Evolutionary conservation across 2,113 vertebrate species (phyloP), one percentile per base, ranked within the genome.

Genomic region (Calidris pygmaea): DNA sequence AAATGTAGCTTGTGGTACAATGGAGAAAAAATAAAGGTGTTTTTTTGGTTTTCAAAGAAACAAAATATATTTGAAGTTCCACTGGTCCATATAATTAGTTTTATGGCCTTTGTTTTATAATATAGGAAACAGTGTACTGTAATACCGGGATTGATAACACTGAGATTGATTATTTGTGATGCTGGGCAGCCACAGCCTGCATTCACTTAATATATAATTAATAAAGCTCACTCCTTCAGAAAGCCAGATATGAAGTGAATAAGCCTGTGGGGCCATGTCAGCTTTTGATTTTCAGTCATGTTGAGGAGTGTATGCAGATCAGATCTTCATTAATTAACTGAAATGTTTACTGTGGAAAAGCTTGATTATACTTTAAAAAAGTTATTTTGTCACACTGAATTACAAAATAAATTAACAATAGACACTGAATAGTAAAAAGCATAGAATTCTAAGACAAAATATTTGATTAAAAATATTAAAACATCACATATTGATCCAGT

Each of bases 261-360:
- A 85, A 93, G 30, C 21, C 53, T 82, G 78, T 56, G 27, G 13
- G 34, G 21, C 23, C 22, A 65, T 58, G 35, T 37, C 53, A 90
- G 30, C 14, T 79, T 94, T 85, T 73, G 39, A 90, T 82, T 90
- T 94, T 89, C 47, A 58, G 41, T 58, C 55, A 45, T 47, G 16
- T 67, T 82, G 47, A 94, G 14, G 43, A 85, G 4, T 35, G 5
- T 76, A 79, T 60, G 48, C 21, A 87, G 35, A 85, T 68, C 43
- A 77, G 13, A 3, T 75, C 35, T 79, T 79, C 45, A 65, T 72
- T 77, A 87, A 55, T 82, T 85, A 75, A 68, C 17, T 48, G 66
- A 95, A 94, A 79, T 53, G 13, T 90, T 96, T 88, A 77, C 68
- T 86, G 8, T 53, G 16, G 62, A 85, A 90, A 76, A 74, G 22